Evolutionary conservation across 2,113 vertebrate species (phyloP), one percentile per base, ranked within the genome.

Genomic region (Sinocyclocheilus maitianheensis): DNA sequence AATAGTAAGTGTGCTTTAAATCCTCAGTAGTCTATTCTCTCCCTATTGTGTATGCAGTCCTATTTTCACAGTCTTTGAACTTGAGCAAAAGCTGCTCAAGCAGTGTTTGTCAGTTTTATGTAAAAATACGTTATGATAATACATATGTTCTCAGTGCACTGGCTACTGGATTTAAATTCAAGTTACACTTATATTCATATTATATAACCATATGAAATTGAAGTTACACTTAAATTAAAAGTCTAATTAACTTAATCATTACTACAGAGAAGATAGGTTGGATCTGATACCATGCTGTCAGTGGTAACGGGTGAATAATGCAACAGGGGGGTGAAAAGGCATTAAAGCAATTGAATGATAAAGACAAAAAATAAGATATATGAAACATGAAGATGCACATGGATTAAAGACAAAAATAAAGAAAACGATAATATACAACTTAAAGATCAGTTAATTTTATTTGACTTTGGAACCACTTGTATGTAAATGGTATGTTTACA

Each of bases 401-500:
- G 37, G 69, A 51, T 55, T 83, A 14, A 5, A 60, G 3, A 37
- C n/a, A 65, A 46, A 30, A 77, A 48, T 79, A 51, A 34, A 46
- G 22, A 87, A 89, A 26, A 20, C 77, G 88, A 86, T 2, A 60
- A 34, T 84, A 86, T 40, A 67, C 85, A 48, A 84, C 43, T 24
- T 86, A 82, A 77, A 81, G 84, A 92, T 89, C 79, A 85, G 83
- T 77, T 74, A 12, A 80, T 67, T 94, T 94, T 93, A 94, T 94
- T 94, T 22, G 88, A 90, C 74, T 77, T 65, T 60, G 72, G 82
- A 87, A 85, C 79, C 58, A 81, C 71, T 81, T n/a, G 62, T 71
- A 72, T 37, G 40, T 86, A 85, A 89, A 89, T 89, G 18, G 20
- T 63, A 88, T 86, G 12, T 81, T 89, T 90, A 92, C 91, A 93